These are phyloP conservation scores for Standfussiana lucernea DNA, from an alignment of 2,888 invertebrate species.

Conservation along the genomic window DNA sequence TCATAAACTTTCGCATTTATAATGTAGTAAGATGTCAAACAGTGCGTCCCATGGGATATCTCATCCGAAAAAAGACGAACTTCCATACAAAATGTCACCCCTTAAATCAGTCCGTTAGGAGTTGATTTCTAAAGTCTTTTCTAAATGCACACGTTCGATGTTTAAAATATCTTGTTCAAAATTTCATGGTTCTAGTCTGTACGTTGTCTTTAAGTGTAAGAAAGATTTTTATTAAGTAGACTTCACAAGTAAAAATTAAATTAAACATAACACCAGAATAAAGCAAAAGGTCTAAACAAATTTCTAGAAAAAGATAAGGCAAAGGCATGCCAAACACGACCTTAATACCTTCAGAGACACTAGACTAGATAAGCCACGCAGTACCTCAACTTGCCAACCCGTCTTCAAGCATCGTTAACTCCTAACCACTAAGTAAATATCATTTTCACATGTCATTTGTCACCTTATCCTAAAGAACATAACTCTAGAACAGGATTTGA, in stretches of 20 bases:
- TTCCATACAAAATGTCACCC: not conserved
- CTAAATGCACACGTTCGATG: not conserved
- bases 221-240: not conserved
- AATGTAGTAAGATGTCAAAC: not conserved
- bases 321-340: not conserved
- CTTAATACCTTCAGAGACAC: slow-evolving; percentile 5
- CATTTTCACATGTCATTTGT: slow-evolving; percentile 49
- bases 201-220: not conserved
- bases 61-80: not conserved
- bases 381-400: not conserved
- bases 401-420: slow-evolving; percentile 46
- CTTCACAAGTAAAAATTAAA: not conserved
- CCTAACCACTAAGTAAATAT: slow-evolving; percentile 40
- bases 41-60: not conserved
- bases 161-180: not conserved
- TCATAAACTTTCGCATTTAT: not conserved
- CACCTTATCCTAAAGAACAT: slow-evolving; percentile 35
- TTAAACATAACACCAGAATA: not conserved
- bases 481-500: slow-evolving; percentile 12
- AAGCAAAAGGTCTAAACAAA: not conserved
- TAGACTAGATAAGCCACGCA: slow-evolving; percentile 28
- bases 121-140: not conserved
- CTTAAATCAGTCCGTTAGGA: not conserved
- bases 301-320: not conserved
- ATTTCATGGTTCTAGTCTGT: not conserved